A percentile compares a stretch with the other conserved stretches of the same genome.
Conservation (phyloP, 92 coral and sea anemone species). For the Epizoanthus fatuus region DNA sequence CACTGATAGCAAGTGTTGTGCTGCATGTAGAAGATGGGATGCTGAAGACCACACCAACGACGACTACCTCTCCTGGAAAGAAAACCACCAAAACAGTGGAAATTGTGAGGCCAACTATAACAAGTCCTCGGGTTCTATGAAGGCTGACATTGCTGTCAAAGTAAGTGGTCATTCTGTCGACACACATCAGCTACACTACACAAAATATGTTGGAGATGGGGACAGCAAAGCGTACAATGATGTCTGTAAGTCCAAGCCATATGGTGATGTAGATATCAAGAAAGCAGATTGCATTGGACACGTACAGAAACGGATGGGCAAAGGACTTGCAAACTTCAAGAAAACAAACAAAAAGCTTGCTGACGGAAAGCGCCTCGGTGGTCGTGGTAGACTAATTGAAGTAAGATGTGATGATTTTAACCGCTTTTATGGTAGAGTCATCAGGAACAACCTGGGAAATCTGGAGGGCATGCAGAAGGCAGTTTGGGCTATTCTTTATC, state of each 20-base stretch:
- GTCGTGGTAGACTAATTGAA: slow-evolving; percentile 4
- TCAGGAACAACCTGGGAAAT: slow-evolving; percentile 7
- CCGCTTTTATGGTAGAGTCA: background rate
- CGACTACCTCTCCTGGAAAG: slow-evolving; percentile 13
- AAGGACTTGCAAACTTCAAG: slow-evolving; percentile 1
- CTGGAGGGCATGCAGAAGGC: background rate
- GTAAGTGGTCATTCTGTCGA: slow-evolving; percentile 27
- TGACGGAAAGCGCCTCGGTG: slow-evolving; percentile 16
- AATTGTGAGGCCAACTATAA: slow-evolving; percentile 8
- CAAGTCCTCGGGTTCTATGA: slow-evolving; percentile 19
- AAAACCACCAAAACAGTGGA: slow-evolving; percentile 25
- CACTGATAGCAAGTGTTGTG: slow-evolving; percentile 25
- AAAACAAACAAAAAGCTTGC: slow-evolving; percentile 14
- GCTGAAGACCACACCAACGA: background rate
- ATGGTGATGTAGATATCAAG: background rate
- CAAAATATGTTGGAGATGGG: slow-evolving; percentile 30
- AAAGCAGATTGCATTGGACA: background rate
- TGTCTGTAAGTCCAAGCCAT: slow-evolving; percentile 9
- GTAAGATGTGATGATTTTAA: background rate
- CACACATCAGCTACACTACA: background rate
- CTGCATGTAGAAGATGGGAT: background rate
- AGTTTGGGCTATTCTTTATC: slow-evolving; percentile 23
- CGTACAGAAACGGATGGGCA: slow-evolving; percentile 22
- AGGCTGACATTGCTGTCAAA: slow-evolving; percentile 22
- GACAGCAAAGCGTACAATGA: slow-evolving; percentile 29